phyloP scores from a whole-genome alignment of 2,113 vertebrate genomes.

The Cacatua alba region DNA sequence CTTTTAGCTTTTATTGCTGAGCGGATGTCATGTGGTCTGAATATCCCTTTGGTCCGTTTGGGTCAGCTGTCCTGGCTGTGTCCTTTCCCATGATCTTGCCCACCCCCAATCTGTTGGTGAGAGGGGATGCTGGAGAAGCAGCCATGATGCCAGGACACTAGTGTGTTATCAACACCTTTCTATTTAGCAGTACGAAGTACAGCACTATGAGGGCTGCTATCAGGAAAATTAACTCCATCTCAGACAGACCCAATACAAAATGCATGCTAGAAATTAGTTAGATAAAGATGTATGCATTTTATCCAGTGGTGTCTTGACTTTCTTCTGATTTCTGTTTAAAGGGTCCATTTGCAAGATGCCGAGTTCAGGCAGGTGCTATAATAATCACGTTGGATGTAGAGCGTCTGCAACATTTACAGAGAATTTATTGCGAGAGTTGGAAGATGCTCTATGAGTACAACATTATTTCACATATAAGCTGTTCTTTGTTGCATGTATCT shows the following conservation, averaged over 20 bases:
- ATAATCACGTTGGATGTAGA: accelerated
- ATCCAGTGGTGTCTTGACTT: neutral
- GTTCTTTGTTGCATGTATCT: neutral
- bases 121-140: neutral
- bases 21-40: neutral
- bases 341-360: neutral
- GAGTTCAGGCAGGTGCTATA: neutral
- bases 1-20: neutral
- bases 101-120: neutral
- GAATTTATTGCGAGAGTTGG: neutral
- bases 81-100: neutral
- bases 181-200: neutral
- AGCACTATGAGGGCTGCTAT: neutral
- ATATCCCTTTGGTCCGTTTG: neutral
- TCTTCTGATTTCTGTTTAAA: neutral
- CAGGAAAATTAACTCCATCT: neutral
- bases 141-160: neutral
- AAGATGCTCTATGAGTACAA: neutral
- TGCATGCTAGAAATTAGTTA: neutral
- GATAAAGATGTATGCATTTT: neutral
- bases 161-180: neutral
- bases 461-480: neutral
- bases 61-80: neutral
- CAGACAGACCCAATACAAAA: neutral
- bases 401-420: neutral